Percentiles rank a stretch among this genome's conserved stretches.
phyloP scores from a whole-genome alignment of 2,797 vertebrate species.

The Artibeus jamaicensis region DNA sequence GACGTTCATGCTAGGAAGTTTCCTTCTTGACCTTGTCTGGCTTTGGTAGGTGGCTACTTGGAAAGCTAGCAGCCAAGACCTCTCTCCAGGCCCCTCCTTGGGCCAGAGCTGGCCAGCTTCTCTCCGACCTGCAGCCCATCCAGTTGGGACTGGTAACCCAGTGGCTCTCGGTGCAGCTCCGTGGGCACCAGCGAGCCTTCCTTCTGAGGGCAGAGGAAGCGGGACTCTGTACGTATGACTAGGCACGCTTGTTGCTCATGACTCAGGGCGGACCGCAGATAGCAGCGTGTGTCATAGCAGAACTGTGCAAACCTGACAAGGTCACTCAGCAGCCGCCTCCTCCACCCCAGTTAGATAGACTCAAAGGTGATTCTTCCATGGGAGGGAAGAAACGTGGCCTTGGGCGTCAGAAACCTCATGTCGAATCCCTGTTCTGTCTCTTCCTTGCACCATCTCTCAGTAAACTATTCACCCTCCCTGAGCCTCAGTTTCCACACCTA shows the following conservation, averaged over 20 bases:
- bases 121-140: not conserved
- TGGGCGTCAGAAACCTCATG: not conserved
- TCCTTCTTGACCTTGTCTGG: not conserved
- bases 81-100: not conserved
- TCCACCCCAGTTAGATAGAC: not conserved
- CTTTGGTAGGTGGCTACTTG: not conserved
- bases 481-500: not conserved
- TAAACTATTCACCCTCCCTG: not conserved
- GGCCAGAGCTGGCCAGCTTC: not conserved
- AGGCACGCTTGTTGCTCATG: not conserved
- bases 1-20: not conserved
- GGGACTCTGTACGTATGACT: not conserved
- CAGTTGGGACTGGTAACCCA: not conserved
- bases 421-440: not conserved
- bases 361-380: not conserved
- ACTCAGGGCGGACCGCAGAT: not conserved
- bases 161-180: not conserved
- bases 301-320: not conserved
- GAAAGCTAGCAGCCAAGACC: slow-evolving; percentile 16
- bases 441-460: not conserved
- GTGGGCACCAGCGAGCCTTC: fast-evolving
- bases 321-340: not conserved
- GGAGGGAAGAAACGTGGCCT: not conserved
- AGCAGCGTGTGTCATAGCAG: not conserved
- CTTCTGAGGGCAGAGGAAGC: not conserved